phyloP scores from a whole-genome alignment of 2,888 invertebrate genomes.

The Lamproptera curius region DNA sequence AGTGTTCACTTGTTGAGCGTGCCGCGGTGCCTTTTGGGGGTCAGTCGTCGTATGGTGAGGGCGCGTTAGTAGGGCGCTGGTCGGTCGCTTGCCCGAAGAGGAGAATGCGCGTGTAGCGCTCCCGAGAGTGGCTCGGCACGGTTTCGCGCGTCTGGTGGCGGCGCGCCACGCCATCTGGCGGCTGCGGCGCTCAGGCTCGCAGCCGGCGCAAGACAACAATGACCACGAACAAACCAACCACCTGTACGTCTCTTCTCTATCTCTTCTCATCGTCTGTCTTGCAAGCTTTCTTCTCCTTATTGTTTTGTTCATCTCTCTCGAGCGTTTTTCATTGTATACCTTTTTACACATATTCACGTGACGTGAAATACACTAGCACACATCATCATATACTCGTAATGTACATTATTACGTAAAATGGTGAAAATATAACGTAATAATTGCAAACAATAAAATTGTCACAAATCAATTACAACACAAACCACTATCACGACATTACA shows the following conservation, averaged over 20 bases:
- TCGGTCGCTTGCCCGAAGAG: slow-evolving; percentile 47
- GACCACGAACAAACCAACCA: slow-evolving; percentile 76
- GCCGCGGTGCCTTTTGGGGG: slow-evolving; percentile 23
- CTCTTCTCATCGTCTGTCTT: slow-evolving; percentile 43
- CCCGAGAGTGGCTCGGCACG: slow-evolving; percentile 81
- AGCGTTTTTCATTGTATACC: too few relatives aligned
- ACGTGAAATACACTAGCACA: too few relatives aligned
- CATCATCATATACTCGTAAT: too few relatives aligned
- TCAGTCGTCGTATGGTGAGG: slow-evolving; percentile 42
- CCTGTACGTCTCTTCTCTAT: slow-evolving; percentile 73
- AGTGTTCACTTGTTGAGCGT: slow-evolving; percentile 33
- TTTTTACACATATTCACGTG: too few relatives aligned
- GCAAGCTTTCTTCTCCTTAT: slow-evolving; percentile 34
- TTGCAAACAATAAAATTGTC: too few relatives aligned
- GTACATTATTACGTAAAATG: too few relatives aligned
- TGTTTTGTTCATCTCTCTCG: slow-evolving; percentile 25
- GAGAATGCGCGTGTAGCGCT: slow-evolving; percentile 53
- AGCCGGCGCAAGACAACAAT: slow-evolving; percentile 70
- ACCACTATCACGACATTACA: too few relatives aligned
- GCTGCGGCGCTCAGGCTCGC: slow-evolving; percentile 77
- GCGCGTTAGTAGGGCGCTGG: slow-evolving; percentile 32
- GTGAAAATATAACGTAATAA: too few relatives aligned
- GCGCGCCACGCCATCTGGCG: slow-evolving; percentile 85
- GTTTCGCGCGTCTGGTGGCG: slow-evolving; percentile 84
- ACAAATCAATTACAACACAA: too few relatives aligned